These are phyloP conservation scores for Glyptemys insculpta DNA, from an alignment of 2,797 vertebrate genomes.

Conservation along the genomic window DNA sequence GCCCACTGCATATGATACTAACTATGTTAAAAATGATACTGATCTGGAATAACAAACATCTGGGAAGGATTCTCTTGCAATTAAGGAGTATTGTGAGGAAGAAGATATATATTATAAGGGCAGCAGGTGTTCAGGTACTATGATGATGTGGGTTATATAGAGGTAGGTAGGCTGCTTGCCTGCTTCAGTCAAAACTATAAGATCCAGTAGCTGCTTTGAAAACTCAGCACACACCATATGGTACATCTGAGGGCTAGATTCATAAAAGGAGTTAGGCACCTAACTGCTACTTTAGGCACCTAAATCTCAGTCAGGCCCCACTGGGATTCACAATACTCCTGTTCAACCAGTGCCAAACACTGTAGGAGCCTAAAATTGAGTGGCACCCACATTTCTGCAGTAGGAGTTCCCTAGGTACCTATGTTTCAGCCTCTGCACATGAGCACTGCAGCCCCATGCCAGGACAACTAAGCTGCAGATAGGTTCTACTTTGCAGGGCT, in stretches of 20 bases:
- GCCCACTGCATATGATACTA: neutral
- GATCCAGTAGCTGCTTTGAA: neutral
- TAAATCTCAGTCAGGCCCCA: neutral
- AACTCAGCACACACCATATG: neutral
- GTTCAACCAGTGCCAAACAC: neutral
- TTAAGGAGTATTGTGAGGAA: accelerated
- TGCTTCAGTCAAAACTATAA: neutral
- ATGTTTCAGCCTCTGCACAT: neutral
- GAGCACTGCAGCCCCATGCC: neutral
- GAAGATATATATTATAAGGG: accelerated
- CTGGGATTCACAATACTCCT: neutral
- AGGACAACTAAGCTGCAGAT: neutral
- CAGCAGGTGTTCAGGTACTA: neutral
- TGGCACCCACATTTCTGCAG: neutral
- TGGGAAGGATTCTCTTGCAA: neutral
- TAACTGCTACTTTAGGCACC: neutral
- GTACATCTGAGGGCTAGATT: neutral
- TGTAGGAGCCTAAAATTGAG: neutral
- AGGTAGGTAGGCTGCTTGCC: neutral
- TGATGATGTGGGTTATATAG: neutral
- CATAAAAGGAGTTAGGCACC: neutral
- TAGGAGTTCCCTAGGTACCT: neutral
- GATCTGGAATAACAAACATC: neutral
- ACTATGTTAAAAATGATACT: neutral
- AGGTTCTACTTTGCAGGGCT: neutral